Evolutionary conservation across 2,888 invertebrate genomes (phyloP).

Genomic region (Amiota communis): DNA sequence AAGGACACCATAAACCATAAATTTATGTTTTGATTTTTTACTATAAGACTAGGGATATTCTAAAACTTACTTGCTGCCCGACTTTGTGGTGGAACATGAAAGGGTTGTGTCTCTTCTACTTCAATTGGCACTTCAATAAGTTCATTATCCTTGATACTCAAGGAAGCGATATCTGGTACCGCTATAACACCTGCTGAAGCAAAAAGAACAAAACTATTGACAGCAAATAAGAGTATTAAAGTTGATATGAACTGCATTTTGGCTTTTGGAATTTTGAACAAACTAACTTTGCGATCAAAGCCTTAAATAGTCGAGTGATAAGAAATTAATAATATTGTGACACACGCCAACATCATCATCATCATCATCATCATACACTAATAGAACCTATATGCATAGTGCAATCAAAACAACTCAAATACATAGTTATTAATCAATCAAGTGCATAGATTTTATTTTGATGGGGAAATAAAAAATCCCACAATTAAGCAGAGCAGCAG

Average conservation of each 20-base stretch:
- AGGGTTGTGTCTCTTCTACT: slow-evolving; percentile 43
- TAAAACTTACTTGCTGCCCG: slow-evolving; percentile 56
- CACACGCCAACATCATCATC: not conserved
- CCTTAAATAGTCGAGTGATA: slow-evolving; percentile 42
- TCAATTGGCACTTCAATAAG: slow-evolving; percentile 47
- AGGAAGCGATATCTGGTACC: slow-evolving; percentile 33
- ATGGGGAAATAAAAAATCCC: not conserved
- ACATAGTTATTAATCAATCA: not conserved
- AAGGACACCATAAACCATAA: not conserved
- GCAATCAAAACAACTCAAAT: slow-evolving; percentile 25
- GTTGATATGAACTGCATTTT: slow-evolving; percentile 55
- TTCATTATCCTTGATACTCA: slow-evolving; percentile 38
- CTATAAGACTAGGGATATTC: not conserved
- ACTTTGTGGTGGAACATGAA: slow-evolving; percentile 30
- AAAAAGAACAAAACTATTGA: slow-evolving; percentile 38
- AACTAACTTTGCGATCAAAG: not conserved
- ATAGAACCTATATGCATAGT: not conserved
- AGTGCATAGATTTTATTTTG: not conserved
- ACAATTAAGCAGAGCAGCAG: too few relatives aligned
- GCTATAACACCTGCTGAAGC: slow-evolving; percentile 46
- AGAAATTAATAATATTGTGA: not conserved
- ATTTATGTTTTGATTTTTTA: not conserved
- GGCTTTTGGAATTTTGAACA: not conserved
- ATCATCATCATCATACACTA: not conserved
- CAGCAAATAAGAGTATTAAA: slow-evolving; percentile 46